These are phyloP conservation scores for Trialeurodes vaporariorum DNA, from an alignment of 1,140 invertebrate species.

Conservation along the genomic window DNA sequence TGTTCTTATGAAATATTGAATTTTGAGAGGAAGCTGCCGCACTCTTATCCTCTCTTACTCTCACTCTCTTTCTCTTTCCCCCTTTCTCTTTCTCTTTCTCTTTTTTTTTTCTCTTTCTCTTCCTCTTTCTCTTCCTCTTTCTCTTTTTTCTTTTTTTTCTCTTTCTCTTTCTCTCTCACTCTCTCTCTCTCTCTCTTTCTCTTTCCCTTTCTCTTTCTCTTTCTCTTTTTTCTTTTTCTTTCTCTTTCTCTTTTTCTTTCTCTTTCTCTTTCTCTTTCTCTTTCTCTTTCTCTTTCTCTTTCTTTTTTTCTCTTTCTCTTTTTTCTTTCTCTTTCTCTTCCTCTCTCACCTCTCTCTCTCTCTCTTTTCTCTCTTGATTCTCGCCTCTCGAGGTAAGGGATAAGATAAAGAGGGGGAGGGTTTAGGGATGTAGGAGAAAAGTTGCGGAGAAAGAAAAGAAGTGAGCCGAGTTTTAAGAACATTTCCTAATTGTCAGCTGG, in stretches of 20 bases:
- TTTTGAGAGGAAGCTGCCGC: not conserved
- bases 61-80: not conserved
- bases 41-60: no score
- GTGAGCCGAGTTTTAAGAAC: not conserved
- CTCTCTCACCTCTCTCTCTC: not conserved
- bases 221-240: not conserved
- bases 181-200: not conserved
- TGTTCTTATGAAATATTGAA: no score
- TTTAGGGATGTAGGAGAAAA: no score
- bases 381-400: no score
- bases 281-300: not conserved
- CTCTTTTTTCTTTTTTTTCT: not conserved
- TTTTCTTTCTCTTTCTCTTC: not conserved
- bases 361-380: not conserved
- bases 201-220: not conserved
- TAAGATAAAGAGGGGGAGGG: no score
- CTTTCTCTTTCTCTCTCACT: not conserved
- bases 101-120: not conserved
- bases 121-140: not conserved
- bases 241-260: not conserved
- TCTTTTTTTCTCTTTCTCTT: not conserved
- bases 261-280: not conserved
- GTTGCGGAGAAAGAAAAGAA: no score
- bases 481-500: not conserved
- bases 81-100: not conserved